Conservation (phyloP, 2,888 invertebrate species). For the Antheraea yamamai region DNA sequence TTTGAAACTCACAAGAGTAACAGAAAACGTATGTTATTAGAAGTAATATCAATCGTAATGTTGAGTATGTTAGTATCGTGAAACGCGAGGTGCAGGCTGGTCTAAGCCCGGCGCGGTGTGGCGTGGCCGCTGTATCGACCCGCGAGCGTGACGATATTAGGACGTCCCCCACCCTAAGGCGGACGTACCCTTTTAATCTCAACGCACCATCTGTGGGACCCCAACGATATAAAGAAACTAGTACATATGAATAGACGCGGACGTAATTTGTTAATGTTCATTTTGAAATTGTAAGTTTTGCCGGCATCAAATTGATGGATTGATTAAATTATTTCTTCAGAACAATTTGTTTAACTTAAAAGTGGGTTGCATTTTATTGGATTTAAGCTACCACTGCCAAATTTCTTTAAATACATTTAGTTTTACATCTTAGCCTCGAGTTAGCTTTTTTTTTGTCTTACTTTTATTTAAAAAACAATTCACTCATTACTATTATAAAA, state of each 20-base stretch:
- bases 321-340: neutral
- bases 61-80: neutral
- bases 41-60: neutral
- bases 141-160: slow-evolving; percentile 46
- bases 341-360: neutral
- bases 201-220: slow-evolving; percentile 8
- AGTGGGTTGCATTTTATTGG: neutral
- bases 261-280: neutral
- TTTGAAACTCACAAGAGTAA: neutral
- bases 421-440: neutral
- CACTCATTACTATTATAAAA: no score
- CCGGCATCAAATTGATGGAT: neutral
- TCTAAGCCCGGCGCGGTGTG: slow-evolving; percentile 50
- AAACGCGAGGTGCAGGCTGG: slow-evolving; percentile 44
- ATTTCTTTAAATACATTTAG: neutral
- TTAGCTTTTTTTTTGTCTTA: neutral
- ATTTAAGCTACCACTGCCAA: neutral
- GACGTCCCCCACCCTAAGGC: slow-evolving; percentile 29
- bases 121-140: slow-evolving; percentile 59
- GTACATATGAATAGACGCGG: no score
- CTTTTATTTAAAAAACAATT: no score
- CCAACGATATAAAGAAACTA: neutral
- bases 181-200: slow-evolving; percentile 6
- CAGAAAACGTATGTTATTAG: neutral
- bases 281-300: neutral